phyloP scores from a whole-genome alignment of 1,140 invertebrate genomes.

The Delia radicum region DNA sequence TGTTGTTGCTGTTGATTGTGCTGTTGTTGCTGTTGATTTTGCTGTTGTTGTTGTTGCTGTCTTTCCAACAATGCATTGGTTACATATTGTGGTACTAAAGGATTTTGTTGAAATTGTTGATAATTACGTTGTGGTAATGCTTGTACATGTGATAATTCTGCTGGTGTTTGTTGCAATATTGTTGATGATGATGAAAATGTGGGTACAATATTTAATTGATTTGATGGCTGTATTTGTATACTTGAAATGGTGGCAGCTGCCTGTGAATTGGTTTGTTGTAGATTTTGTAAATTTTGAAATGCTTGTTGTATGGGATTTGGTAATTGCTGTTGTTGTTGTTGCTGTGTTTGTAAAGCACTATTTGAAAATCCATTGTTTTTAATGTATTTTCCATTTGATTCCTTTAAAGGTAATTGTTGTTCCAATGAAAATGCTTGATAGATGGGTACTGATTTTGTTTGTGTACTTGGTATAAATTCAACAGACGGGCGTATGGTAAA shows the following conservation, averaged over 20 bases:
- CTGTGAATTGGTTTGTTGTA: conserved; percentile 10
- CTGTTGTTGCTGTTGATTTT: conserved; percentile 39
- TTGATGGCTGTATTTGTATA: conserved; percentile 44
- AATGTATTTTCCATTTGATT: conserved; percentile 46
- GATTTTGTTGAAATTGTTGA: conserved; percentile 47
- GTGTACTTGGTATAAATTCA: conserved; percentile 52
- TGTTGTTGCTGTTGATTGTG: conserved; percentile 34
- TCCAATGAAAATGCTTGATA: conserved; percentile 52
- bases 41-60: conserved; percentile 37
- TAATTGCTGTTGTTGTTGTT: conserved; percentile 32
- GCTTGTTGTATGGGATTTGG: conserved; percentile 47
- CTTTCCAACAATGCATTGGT: conserved; percentile 21
- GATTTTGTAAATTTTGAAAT: conserved; percentile 50
- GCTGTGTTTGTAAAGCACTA: conserved; percentile 16
- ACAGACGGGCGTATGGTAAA: conserved; percentile 53
- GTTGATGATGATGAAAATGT: conserved; percentile 32
- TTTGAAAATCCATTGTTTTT: conserved; percentile 24
- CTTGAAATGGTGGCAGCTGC: conserved; percentile 24
- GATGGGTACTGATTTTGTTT: conserved; percentile 41
- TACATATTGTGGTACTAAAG: not conserved
- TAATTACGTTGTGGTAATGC: conserved; percentile 48
- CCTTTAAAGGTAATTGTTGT: conserved; percentile 51
- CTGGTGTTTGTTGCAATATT: conserved; percentile 8
- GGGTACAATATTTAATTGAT: conserved; percentile 49
- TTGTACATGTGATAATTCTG: conserved; percentile 43